phyloP scores from a whole-genome alignment of 2,113 vertebrate species.

The Octodon degus region DNA sequence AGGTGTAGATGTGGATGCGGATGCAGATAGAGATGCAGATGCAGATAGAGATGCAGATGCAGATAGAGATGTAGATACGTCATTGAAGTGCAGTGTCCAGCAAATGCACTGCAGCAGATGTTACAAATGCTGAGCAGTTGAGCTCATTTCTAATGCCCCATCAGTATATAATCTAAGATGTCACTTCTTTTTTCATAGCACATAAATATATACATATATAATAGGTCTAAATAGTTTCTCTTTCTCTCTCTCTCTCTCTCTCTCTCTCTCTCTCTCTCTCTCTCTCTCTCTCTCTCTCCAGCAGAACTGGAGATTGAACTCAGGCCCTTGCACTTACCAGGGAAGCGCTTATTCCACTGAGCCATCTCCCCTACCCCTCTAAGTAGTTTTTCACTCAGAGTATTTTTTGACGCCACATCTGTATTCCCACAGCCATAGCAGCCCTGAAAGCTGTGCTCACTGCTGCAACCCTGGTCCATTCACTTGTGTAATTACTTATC shows the following conservation, averaged over 20 bases:
- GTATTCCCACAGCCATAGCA: background rate
- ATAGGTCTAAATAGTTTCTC: background rate
- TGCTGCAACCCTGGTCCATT: background rate
- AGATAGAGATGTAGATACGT: background rate
- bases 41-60: too few species aligned
- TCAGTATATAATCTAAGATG: conserved; percentile 49
- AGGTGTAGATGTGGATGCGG: too few species aligned
- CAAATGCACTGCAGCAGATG: background rate
- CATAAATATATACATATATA: background rate
- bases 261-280: too few species aligned
- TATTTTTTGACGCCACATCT: background rate
- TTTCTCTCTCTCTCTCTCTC: too few species aligned
- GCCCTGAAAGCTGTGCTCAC: background rate
- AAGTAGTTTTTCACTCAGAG: background rate
- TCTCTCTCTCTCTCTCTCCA: too few species aligned
- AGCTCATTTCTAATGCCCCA: conserved; percentile 3
- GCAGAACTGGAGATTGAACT: too few species aligned
- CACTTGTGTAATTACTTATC: background rate
- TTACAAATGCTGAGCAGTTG: background rate
- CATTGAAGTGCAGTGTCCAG: background rate
- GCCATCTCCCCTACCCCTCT: too few species aligned
- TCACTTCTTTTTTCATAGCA: conserved; percentile 65
- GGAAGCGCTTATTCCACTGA: too few species aligned
- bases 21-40: too few species aligned
- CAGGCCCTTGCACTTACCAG: too few species aligned